These are phyloP conservation scores for Nothoprocta perdicaria DNA, from an alignment of 2,113 vertebrate genomes.

Conservation along the genomic window DNA sequence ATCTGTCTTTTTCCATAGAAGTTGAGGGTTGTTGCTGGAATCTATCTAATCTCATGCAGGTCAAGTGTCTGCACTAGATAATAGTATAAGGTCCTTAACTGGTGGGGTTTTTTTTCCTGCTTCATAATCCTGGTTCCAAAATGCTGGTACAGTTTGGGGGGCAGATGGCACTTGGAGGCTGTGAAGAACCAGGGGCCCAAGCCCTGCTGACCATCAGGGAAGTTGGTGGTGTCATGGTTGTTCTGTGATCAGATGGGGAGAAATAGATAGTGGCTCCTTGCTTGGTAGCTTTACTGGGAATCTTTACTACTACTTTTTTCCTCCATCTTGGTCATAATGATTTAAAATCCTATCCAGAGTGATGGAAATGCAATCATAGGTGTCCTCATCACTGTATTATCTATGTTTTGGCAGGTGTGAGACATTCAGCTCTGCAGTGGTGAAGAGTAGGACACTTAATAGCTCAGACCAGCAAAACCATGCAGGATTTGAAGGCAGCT, in stretches of 20 bases:
- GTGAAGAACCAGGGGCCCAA: background rate
- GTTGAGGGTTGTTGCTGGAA: background rate
- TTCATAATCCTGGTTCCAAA: background rate
- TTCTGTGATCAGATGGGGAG: background rate
- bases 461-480: background rate
- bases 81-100: background rate
- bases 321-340: background rate
- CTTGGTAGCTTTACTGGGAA: constrained; percentile 13
- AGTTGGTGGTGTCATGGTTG: background rate
- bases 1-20: background rate
- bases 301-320: background rate
- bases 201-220: background rate
- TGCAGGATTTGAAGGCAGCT: background rate
- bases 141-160: constrained; percentile 2
- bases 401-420: background rate
- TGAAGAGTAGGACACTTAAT: background rate
- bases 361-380: background rate
- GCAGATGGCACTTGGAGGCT: constrained; percentile 4
- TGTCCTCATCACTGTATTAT: background rate
- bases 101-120: background rate
- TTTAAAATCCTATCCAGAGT: background rate
- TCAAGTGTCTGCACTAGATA: background rate
- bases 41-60: background rate
- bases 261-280: background rate
- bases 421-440: background rate